Conservation (phyloP, 2,888 invertebrate species). For the Thecophora atra region DNA sequence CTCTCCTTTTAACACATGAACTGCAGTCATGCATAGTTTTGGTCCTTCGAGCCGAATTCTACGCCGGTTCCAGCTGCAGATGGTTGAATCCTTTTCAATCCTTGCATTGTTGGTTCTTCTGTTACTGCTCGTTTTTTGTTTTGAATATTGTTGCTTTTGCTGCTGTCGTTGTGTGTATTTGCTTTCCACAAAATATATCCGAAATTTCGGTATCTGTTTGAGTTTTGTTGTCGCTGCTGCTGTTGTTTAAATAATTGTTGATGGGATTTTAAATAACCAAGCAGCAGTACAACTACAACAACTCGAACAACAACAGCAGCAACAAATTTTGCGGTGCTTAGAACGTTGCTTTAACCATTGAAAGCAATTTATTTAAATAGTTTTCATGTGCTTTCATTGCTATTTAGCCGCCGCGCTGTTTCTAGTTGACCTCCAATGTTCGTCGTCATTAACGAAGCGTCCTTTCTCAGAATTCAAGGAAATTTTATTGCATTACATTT, state of each 20-base stretch:
- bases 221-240: conserved; percentile 20
- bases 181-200: background rate
- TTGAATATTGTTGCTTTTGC: conserved; percentile 6
- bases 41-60: conserved; percentile 27
- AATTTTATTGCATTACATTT: background rate
- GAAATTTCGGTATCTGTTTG: background rate
- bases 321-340: conserved; percentile 10
- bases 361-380: conserved; percentile 27
- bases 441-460: background rate
- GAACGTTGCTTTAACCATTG: conserved; percentile 21
- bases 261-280: conserved; percentile 32
- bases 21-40: conserved; percentile 15
- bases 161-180: background rate
- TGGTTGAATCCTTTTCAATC: conserved; percentile 24
- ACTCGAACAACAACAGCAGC: background rate
- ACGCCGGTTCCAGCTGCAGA: conserved; percentile 26
- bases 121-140: conserved; percentile 2
- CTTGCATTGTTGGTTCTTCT: conserved; percentile 1
- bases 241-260: conserved; percentile 12
- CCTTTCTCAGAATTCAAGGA: background rate
- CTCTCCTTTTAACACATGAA: background rate
- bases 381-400: conserved; percentile 1
- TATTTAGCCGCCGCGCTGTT: background rate
- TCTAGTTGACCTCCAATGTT: background rate
- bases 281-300: background rate